A percentile compares a stretch with the other conserved stretches of the same genome.
Conservation (phyloP, 2,797 vertebrate genomes). For the Micrastur ruficollis region DNA sequence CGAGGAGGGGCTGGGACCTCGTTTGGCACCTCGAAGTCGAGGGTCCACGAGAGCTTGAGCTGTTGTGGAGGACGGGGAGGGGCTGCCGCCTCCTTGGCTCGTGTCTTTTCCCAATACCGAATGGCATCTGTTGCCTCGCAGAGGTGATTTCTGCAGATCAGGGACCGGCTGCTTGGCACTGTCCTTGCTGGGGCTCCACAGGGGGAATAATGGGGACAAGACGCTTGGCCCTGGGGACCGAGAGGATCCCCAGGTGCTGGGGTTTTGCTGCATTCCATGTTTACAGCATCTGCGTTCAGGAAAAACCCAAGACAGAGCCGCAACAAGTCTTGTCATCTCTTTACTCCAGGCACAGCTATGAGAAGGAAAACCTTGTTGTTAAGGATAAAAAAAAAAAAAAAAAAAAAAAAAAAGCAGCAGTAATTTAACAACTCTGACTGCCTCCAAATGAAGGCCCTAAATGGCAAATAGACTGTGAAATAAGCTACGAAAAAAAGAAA, state of each 20-base stretch:
- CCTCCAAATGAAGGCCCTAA: background rate
- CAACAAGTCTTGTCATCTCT: background rate
- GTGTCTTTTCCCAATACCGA: fast-evolving
- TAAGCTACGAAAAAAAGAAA: background rate
- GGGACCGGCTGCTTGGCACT: background rate
- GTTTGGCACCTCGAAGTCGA: fast-evolving
- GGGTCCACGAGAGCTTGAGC: background rate
- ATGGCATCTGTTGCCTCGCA: background rate
- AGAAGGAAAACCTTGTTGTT: background rate
- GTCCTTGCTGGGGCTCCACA: background rate
- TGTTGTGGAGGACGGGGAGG: fast-evolving
- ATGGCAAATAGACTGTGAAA: slow-evolving; percentile 5
- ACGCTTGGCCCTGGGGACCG: background rate
- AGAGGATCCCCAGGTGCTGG: background rate
- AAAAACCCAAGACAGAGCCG: background rate
- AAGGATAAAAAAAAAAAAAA: background rate
- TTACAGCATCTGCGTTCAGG: background rate
- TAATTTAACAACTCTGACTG: background rate
- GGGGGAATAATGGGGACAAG: background rate
- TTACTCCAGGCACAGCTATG: background rate
- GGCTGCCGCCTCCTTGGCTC: fast-evolving
- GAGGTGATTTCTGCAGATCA: background rate
- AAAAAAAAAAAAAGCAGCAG: background rate
- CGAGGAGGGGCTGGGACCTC: background rate
- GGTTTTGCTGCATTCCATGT: background rate